These are phyloP conservation scores for Lepidocyrtinus sp. DNA, from an alignment of 2,888 invertebrate species.

Conservation along the genomic window DNA sequence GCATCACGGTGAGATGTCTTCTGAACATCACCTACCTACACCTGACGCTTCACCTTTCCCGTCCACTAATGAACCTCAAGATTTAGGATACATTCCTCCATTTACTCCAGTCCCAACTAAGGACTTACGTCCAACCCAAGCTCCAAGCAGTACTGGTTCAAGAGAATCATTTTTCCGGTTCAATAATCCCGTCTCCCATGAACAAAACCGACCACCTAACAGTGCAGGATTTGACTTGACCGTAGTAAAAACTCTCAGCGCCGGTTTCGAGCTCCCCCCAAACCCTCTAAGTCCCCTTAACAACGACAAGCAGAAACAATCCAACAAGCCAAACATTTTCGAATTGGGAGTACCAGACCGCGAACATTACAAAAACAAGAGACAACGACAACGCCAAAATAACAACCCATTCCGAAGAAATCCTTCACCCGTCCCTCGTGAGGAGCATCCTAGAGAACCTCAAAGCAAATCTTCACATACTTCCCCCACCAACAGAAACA, in stretches of 20 bases:
- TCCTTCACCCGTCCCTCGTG: no score
- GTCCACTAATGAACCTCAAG: slow-evolving; percentile 27
- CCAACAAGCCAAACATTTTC: slow-evolving; percentile 6
- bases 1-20: no score
- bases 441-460: not conserved
- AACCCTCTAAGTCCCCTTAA: not conserved
- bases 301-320: not conserved
- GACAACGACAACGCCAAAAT: slow-evolving; percentile 13
- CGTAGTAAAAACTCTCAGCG: slow-evolving; percentile 20
- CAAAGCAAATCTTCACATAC: not conserved
- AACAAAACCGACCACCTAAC: not conserved
- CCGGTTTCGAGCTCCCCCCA: slow-evolving; percentile 19
- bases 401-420: not conserved
- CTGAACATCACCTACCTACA: not conserved
- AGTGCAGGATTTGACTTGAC: slow-evolving; percentile 9
- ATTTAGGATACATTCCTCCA: slow-evolving; percentile 26
- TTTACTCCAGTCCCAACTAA: slow-evolving; percentile 38
- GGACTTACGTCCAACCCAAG: slow-evolving; percentile 12
- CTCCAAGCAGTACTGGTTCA: slow-evolving; percentile 6
- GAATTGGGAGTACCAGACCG: slow-evolving; percentile 46
- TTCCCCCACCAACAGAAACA: not conserved
- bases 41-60: slow-evolving; percentile 29
- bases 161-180: slow-evolving; percentile 36
- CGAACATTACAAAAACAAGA: slow-evolving; percentile 46
- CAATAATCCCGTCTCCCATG: not conserved